Evolutionary conservation across 2,888 invertebrate species (phyloP).

Genomic region (Heptascelio sp.): DNA sequence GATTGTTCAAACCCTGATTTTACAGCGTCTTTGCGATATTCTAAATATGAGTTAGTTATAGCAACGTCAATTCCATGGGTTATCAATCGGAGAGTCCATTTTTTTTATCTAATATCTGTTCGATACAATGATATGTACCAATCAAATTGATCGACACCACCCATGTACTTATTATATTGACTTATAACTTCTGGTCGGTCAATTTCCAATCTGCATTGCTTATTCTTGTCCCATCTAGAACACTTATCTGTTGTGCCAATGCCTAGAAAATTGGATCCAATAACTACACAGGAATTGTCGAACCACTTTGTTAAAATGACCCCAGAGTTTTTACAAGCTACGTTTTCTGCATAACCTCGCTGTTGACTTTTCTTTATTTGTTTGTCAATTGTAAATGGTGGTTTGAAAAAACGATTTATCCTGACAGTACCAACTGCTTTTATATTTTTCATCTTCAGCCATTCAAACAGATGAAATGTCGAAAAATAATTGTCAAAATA

Average conservation of each 20-base stretch:
- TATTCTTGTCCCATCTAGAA: slow-evolving; percentile 25
- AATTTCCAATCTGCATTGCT: background rate
- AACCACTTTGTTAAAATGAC: slow-evolving; percentile 23
- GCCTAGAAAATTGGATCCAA: slow-evolving; percentile 26
- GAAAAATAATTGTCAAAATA: slow-evolving; percentile 65
- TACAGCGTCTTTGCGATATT: slow-evolving; percentile 3
- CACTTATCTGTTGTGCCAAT: slow-evolving; percentile 16
- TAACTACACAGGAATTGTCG: slow-evolving; percentile 3
- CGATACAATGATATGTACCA: slow-evolving; percentile 30
- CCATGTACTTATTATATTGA: slow-evolving; percentile 26
- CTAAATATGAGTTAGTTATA: slow-evolving; percentile 23
- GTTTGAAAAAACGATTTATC: slow-evolving; percentile 57
- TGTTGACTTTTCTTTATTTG: slow-evolving; percentile 10
- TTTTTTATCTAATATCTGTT: slow-evolving; percentile 23
- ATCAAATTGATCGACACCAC: slow-evolving; percentile 40
- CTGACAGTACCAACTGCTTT: slow-evolving; percentile 59
- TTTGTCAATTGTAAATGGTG: slow-evolving; percentile 37
- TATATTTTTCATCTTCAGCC: slow-evolving; percentile 33
- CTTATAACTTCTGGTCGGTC: slow-evolving; percentile 26
- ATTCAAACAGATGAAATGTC: slow-evolving; percentile 64
- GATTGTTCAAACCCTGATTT: background rate
- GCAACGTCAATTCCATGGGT: slow-evolving; percentile 12
- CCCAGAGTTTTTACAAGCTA: slow-evolving; percentile 26
- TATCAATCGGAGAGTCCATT: slow-evolving; percentile 36
- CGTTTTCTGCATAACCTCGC: slow-evolving; percentile 16